Percentiles rank a stretch among this genome's conserved stretches.
These are phyloP conservation scores for Orthosia gracilis DNA, from an alignment of 2,888 invertebrate genomes.

Conservation along the genomic window DNA sequence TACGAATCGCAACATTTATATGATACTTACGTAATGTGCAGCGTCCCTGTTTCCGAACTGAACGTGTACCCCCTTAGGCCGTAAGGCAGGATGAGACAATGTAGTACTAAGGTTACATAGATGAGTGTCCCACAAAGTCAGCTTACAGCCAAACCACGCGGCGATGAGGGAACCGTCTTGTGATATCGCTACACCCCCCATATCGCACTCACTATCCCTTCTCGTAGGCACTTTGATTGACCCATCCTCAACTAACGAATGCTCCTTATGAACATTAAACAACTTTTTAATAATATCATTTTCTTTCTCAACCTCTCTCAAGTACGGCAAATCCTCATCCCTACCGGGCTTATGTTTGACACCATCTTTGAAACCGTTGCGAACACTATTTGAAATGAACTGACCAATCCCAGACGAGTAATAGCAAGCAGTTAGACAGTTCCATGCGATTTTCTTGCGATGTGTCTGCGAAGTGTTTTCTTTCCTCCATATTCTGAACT, in stretches of 20 bases:
- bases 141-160: slow-evolving; percentile 88
- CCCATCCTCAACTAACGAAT: slow-evolving; percentile 64
- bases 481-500: slow-evolving; percentile 85
- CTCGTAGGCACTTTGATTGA: slow-evolving; percentile 66
- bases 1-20: too few species aligned
- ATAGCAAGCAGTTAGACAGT: slow-evolving; percentile 86
- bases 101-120: slow-evolving; percentile 83
- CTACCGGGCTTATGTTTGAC: slow-evolving; percentile 64
- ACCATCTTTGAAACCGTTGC: slow-evolving; percentile 81
- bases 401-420: slow-evolving; percentile 85
- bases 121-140: slow-evolving; percentile 88
- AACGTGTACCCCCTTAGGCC: slow-evolving; percentile 85
- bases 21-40: slow-evolving; percentile 86
- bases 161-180: slow-evolving; percentile 89
- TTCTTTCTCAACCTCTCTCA: slow-evolving; percentile 66
- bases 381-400: slow-evolving; percentile 78
- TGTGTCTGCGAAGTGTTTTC: slow-evolving; percentile 70
- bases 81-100: slow-evolving; percentile 84
- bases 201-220: slow-evolving; percentile 74
- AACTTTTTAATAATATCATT: slow-evolving; percentile 81
- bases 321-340: slow-evolving; percentile 74
- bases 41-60: slow-evolving; percentile 86
- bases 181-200: slow-evolving; percentile 87
- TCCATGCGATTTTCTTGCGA: slow-evolving; percentile 75
- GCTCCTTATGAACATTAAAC: slow-evolving; percentile 82